Evolutionary conservation across 2,888 invertebrate species (phyloP), one percentile per base, ranked within the genome.

Genomic region (Hydrotaea cyrtoneurina): DNA sequence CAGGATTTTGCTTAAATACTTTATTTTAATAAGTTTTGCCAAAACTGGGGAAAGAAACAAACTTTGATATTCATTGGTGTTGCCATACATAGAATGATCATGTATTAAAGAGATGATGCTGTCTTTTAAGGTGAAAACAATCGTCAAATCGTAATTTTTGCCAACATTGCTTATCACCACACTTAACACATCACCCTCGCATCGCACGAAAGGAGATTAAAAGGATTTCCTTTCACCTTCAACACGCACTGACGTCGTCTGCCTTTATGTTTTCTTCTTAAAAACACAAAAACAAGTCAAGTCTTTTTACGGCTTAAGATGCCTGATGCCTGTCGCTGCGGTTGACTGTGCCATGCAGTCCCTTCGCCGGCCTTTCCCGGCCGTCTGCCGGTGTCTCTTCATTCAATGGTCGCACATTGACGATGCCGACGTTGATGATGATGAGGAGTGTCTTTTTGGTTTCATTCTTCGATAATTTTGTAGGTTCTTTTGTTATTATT

Each of bases 401-500:
- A 64, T 83, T 23, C 72, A 72, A 5, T 62, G 62, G 62, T 31
- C 62, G 62, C 62, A 78, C 74, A 80, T 73, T 77, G 62, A 59
- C 78, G 81, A 31, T 17, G 31, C 36, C 62, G 17, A 62, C n/a
- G 19, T 31, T 31, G 23, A 62, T 62, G 87, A 86, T 62, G 82
- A 72, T 62, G 86, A 88, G 87, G 87, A 87, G 86, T 86, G 86
- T 82, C 87, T 80, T 83, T 85, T 62, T 75, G 69, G 62, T 75
- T 72, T 55, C 57, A 64, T 72, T 31, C 21, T 50, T 50, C 23
- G 66, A 74, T 31, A 31, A 31, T 31, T 80, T 80, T 80, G 36
- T 74, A 7, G 62, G 36, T n/a, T 53, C 21, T 43, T 23, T 36
- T 71, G 69, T 64, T 78, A 21, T 53, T 21, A n/a, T 76, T 62